These are phyloP conservation scores for Haemorhous mexicanus DNA, from an alignment of 2,113 vertebrate genomes.

Conservation along the genomic window DNA sequence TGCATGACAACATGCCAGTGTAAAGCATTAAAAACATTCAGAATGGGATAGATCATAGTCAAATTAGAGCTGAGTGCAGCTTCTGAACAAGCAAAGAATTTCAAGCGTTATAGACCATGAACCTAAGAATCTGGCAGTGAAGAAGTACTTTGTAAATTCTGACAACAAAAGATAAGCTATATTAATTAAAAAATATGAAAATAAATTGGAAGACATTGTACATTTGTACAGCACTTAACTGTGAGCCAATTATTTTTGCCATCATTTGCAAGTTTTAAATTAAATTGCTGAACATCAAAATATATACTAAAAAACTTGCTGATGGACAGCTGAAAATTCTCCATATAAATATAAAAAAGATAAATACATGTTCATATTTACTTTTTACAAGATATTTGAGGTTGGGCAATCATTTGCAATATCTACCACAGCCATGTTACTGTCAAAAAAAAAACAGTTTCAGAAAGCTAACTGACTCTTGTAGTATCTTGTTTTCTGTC, in stretches of 20 bases:
- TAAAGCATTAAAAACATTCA: neutral
- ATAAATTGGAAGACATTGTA: neutral
- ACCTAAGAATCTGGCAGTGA: neutral
- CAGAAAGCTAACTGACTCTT: neutral
- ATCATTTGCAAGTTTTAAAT: neutral
- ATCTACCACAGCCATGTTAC: neutral
- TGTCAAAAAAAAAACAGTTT: neutral
- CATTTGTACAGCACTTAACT: neutral
- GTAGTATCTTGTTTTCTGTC: neutral
- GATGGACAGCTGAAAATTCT: neutral
- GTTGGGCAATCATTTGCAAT: neutral
- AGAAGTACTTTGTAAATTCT: neutral
- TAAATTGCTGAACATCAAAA: neutral
- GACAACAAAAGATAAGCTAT: neutral
- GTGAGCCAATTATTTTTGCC: neutral
- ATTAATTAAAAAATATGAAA: neutral
- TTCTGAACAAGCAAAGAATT: neutral
- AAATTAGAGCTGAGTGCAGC: neutral
- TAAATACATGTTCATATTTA: neutral
- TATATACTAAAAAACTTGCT: neutral
- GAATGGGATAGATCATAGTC: neutral
- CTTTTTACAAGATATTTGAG: neutral
- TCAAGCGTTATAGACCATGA: neutral
- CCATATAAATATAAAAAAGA: neutral
- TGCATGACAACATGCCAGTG: neutral